A percentile compares a stretch with the other conserved stretches of the same genome.
phyloP scores from a whole-genome alignment of 2,113 vertebrate genomes.

The Microcebus griseorufus region DNA sequence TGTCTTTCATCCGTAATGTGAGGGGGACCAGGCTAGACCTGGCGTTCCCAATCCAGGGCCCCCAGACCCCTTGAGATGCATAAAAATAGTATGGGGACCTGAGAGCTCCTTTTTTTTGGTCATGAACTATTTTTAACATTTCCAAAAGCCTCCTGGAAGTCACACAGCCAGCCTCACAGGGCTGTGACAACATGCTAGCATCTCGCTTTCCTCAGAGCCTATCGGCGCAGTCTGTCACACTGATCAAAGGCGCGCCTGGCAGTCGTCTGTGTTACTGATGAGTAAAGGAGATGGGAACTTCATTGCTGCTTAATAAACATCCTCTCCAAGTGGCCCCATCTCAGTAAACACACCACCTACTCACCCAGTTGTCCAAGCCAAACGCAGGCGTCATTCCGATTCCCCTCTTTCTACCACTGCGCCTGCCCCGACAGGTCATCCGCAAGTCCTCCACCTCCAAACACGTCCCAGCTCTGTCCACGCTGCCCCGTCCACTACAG shows the following conservation, averaged over 20 bases:
- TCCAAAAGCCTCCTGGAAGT: constrained; percentile 21
- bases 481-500: not conserved
- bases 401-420: not conserved
- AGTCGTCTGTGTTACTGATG: not conserved
- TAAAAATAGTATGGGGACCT: not conserved
- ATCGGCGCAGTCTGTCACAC: not conserved
- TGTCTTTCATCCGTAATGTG: not conserved
- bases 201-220: not conserved
- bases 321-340: not conserved
- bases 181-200: not conserved
- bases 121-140: constrained; percentile 47
- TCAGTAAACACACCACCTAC: constrained; percentile 30
- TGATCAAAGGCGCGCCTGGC: constrained; percentile 58
- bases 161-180: not conserved
- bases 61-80: not conserved
- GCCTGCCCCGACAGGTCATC: not conserved
- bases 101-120: not conserved
- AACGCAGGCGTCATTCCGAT: not conserved
- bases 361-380: not conserved
- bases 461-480: not conserved
- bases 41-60: not conserved
- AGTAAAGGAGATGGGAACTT: constrained; percentile 38
- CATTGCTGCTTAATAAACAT: constrained; percentile 29
- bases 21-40: not conserved
- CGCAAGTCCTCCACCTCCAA: not conserved